A percentile compares a stretch with the other conserved stretches of the same genome.
Conservation (phyloP, 2,888 invertebrate species). For the Amiota mariae region DNA sequence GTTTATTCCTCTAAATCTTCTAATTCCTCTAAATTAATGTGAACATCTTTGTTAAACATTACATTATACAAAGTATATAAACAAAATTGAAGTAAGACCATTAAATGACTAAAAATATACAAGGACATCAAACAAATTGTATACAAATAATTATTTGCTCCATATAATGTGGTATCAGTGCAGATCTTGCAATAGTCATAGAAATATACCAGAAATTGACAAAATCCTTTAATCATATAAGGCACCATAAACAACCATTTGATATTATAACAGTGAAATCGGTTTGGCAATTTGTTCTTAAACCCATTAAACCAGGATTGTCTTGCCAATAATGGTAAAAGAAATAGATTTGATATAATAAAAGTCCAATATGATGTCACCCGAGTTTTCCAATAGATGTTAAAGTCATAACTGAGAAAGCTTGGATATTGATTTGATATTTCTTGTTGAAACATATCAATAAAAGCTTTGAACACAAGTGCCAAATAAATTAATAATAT, state of each 20-base stretch:
- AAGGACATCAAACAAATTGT: neutral
- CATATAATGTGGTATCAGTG: neutral
- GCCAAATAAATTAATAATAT: too few relatives aligned
- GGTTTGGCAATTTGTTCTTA: neutral
- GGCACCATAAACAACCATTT: neutral
- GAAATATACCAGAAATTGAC: neutral
- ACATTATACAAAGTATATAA: neutral
- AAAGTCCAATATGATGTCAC: too few relatives aligned
- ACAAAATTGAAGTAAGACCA: neutral
- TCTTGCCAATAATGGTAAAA: too few relatives aligned
- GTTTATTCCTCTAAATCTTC: too few relatives aligned
- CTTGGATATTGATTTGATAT: too few relatives aligned
- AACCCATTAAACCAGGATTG: too few relatives aligned
- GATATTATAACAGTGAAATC: neutral
- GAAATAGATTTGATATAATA: too few relatives aligned
- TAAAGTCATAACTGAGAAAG: too few relatives aligned
- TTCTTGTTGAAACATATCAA: too few relatives aligned
- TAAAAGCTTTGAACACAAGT: too few relatives aligned
- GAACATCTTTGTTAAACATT: neutral
- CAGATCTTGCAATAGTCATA: neutral
- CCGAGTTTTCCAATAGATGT: too few relatives aligned
- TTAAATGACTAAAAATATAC: neutral
- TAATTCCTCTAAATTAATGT: neutral
- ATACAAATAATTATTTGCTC: neutral
- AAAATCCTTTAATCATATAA: neutral